Evolutionary conservation across 2,888 invertebrate genomes (phyloP), one percentile per base, ranked within the genome.

Genomic region (Drosophila antonietae): DNA sequence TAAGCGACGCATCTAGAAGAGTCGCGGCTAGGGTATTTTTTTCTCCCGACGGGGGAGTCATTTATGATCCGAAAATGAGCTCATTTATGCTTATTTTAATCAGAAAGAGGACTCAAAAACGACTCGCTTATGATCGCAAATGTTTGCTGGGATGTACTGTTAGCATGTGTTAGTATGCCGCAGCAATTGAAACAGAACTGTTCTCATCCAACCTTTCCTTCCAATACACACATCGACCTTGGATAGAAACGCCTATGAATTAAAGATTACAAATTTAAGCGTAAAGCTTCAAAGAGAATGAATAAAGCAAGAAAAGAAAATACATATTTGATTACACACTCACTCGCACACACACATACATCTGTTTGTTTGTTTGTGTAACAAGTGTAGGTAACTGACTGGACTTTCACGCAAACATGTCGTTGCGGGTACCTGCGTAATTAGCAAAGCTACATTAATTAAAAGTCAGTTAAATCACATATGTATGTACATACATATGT

Each of bases 301-400:
- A 20, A 20, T 31, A 39, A 9, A 47, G 10, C 15, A 28, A 35
- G 6, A 37, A 33, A 18, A 12, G 9, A 37, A 65, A 39, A 20
- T 12, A 46, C 15, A 8, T n/a, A 18, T 14, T 9, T 28, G 61
- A 43, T 33, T 31, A 18, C 18, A 46, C 14, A 31, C 35, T 12
- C n/a, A 39, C 6, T 14, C 18, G n/a, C n/a, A 14, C 12, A 35
- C 33, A 10, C 10, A 37, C 14, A 35, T 15, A 23, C 12, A 10
- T 9, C 6, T 18, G 43, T 28, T 51, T 28, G 69, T 55, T 57
- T 28, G 69, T 55, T 53, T 55, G 75, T 75, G 75, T 68, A 73
- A 75, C 69, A 68, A 68, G 68, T 75, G 61, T 62, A 75, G 60
- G 20, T 33, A 43, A 51, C 56, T 60, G 46, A 51, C 56, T 60